phyloP scores from a whole-genome alignment of 2,888 invertebrate genomes.

The Automeris io region DNA sequence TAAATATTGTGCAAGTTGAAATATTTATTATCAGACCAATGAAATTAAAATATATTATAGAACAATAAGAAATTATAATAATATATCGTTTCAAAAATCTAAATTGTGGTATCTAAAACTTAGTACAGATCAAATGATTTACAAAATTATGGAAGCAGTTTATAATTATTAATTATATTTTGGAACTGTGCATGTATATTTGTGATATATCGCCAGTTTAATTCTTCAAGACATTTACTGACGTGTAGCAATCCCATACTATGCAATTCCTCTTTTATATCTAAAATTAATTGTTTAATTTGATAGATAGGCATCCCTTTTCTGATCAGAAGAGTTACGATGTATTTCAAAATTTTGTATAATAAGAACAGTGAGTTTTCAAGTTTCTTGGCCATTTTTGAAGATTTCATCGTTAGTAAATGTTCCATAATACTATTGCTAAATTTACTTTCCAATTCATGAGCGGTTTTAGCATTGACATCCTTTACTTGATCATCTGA shows the following conservation, averaged over 20 bases:
- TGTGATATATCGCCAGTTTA: background rate
- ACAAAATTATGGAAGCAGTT: background rate
- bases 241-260: background rate
- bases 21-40: too few species aligned
- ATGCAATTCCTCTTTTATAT: background rate
- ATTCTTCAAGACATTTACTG: background rate
- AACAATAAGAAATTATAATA: too few species aligned
- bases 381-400: background rate
- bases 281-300: background rate
- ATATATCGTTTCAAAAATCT: too few species aligned
- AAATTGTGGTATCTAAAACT: background rate
- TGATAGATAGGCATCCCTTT: background rate
- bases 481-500: too few species aligned
- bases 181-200: background rate
- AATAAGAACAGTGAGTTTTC: background rate
- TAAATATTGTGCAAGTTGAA: too few species aligned
- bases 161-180: background rate
- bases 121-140: background rate
- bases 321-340: background rate
- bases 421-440: background rate
- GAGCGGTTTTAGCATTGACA: background rate
- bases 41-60: too few species aligned
- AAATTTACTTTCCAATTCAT: background rate
- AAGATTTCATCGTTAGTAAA: background rate
- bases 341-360: background rate